phyloP scores from a whole-genome alignment of 1,140 invertebrate species.

The Drosophila leontia region DNA sequence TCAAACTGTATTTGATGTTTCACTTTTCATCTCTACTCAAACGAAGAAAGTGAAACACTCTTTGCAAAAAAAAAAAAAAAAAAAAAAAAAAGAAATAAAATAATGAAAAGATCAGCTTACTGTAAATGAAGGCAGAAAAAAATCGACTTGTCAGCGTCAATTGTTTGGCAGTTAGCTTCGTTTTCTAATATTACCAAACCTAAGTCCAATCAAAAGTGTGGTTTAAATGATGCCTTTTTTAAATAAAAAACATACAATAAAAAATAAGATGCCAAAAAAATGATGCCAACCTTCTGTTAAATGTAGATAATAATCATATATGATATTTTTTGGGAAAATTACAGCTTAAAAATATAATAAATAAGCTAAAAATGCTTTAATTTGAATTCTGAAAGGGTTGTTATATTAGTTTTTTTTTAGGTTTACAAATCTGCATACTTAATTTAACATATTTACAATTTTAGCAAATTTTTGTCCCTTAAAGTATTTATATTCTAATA shows the following conservation, averaged over 20 bases:
- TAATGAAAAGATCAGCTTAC: conserved; percentile 14
- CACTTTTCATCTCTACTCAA: conserved; percentile 34
- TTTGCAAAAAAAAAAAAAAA: conserved; percentile 8
- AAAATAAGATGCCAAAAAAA: neutral
- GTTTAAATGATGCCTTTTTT: neutral
- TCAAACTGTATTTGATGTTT: conserved; percentile 17
- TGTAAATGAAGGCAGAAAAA: conserved; percentile 1
- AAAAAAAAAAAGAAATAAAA: conserved; percentile 1
- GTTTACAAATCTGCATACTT: too few relatives aligned
- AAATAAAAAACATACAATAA: neutral
- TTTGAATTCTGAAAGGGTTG: too few relatives aligned
- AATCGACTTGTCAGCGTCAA: conserved; percentile 44
- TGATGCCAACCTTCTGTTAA: too few relatives aligned
- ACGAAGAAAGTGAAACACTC: conserved; percentile 36
- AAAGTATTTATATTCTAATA: too few relatives aligned
- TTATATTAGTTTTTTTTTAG: too few relatives aligned
- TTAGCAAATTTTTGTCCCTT: too few relatives aligned
- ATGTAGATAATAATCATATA: too few relatives aligned
- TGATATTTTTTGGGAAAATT: too few relatives aligned
- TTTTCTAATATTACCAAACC: conserved; percentile 69
- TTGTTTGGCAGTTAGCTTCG: conserved; percentile 49
- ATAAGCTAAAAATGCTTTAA: too few relatives aligned
- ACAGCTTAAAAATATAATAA: too few relatives aligned
- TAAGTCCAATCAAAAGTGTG: conserved; percentile 1
- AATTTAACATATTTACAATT: too few relatives aligned